Percentiles rank a stretch among this genome's conserved stretches.
These are phyloP conservation scores for Hetaerina titia DNA, from an alignment of 2,888 invertebrate species.

Conservation along the genomic window DNA sequence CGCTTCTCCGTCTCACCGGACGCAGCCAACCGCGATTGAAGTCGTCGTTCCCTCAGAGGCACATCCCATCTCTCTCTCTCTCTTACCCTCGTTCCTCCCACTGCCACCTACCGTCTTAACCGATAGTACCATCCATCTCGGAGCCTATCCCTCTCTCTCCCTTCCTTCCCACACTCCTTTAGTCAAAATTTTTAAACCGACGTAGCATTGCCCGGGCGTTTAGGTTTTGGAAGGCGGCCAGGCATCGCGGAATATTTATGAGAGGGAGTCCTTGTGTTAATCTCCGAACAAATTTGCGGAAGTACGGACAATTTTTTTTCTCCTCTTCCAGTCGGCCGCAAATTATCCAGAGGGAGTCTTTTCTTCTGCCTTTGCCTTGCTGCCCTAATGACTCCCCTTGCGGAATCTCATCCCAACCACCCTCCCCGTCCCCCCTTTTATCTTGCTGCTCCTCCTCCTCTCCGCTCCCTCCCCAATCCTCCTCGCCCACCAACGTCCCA, in stretches of 20 bases:
- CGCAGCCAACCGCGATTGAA: too few species aligned
- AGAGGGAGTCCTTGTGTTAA: conserved; percentile 62
- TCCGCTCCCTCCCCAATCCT: neutral
- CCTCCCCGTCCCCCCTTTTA: neutral
- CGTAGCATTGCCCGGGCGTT: conserved; percentile 32
- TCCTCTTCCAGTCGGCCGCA: conserved; percentile 28
- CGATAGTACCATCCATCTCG: neutral
- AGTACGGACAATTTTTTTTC: conserved; percentile 55
- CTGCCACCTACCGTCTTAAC: too few species aligned
- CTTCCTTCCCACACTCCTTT: neutral
- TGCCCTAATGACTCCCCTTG: conserved; percentile 53
- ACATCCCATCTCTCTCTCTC: too few species aligned
- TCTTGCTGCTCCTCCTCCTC: neutral
- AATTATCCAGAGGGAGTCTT: conserved; percentile 55
- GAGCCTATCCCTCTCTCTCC: neutral
- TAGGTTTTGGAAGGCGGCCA: conserved; percentile 59
- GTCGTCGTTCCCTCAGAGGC: too few species aligned
- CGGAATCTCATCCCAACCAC: neutral
- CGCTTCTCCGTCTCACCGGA: too few species aligned
- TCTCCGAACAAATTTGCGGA: conserved; percentile 67
- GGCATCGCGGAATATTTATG: conserved; percentile 65
- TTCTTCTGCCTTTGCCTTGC: conserved; percentile 42
- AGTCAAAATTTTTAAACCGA: neutral
- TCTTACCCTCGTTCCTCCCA: too few species aligned
- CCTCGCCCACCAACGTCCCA: neutral